Conservation (phyloP, 2,888 invertebrate species). For the Dusona sp. region DNA sequence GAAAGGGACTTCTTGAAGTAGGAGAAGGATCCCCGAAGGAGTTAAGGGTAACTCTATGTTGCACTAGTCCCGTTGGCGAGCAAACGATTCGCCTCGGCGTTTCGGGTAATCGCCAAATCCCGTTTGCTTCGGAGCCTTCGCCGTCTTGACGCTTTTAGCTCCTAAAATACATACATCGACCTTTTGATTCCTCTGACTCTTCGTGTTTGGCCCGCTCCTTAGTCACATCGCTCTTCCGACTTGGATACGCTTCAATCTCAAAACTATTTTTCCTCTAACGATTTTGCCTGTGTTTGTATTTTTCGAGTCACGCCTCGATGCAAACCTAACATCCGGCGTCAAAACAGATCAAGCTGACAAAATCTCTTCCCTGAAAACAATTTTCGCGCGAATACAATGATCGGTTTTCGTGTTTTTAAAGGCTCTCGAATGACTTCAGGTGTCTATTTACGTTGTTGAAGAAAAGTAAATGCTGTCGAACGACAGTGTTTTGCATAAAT, state of each 20-base stretch:
- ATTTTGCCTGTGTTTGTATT: constrained; percentile 55
- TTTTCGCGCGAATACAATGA: not conserved
- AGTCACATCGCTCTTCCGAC: constrained; percentile 32
- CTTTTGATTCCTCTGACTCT: constrained; percentile 67
- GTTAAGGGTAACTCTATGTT: constrained; percentile 41
- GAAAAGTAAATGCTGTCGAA: not conserved
- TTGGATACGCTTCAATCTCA: constrained; percentile 54
- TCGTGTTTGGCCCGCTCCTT: constrained; percentile 44
- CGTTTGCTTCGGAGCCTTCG: constrained; percentile 72
- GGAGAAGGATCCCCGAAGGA: constrained; percentile 52
- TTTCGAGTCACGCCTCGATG: constrained; percentile 73
- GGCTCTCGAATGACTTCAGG: not conserved
- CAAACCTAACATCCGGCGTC: constrained; percentile 70
- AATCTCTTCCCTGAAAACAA: not conserved
- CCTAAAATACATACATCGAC: constrained; percentile 45
- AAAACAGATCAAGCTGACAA: constrained; percentile 71
- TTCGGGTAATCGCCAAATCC: constrained; percentile 78
- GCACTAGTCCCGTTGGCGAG: constrained; percentile 1
- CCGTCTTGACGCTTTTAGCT: constrained; percentile 65
- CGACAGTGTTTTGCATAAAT: constrained; percentile 2
- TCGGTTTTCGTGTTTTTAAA: not conserved
- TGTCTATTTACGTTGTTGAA: not conserved
- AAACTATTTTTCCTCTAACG: constrained; percentile 50
- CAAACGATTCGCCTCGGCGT: constrained; percentile 42
- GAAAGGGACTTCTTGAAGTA: constrained; percentile 29